Conservation (phyloP, 2,888 invertebrate species). For the Epirrhoe tristata region DNA sequence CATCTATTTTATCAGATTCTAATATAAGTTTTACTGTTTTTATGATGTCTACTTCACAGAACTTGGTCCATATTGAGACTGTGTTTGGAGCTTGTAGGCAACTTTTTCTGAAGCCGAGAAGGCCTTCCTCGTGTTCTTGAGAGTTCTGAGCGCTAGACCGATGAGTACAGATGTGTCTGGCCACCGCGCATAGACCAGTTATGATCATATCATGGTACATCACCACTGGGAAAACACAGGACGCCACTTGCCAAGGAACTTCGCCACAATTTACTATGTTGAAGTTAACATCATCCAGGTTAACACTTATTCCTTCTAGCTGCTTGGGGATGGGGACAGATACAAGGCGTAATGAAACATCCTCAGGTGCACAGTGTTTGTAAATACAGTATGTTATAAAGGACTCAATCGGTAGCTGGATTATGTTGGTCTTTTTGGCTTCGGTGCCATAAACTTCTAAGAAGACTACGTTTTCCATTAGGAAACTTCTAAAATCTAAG, state of each 20-base stretch:
- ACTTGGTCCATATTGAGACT: constrained; percentile 95
- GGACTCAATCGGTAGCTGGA: constrained; percentile 85
- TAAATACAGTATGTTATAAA: constrained; percentile 86
- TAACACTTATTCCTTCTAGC: constrained; percentile 48
- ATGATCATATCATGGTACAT: constrained; percentile 86
- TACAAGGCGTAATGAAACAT: constrained; percentile 74
- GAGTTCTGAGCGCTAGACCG: constrained; percentile 45
- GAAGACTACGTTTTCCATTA: constrained; percentile 61
- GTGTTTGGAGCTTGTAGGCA: constrained; percentile 94
- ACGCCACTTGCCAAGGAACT: constrained; percentile 78
- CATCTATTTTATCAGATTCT: constrained; percentile 45
- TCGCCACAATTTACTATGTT: constrained; percentile 57
- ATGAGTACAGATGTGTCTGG: constrained; percentile 69
- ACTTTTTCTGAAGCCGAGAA: constrained; percentile 92
- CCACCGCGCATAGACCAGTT: constrained; percentile 92
- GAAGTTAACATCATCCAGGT: constrained; percentile 57
- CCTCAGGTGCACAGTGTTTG: constrained; percentile 83
- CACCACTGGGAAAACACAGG: constrained; percentile 88
- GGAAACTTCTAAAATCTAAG: not conserved
- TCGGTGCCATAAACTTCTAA: constrained; percentile 59
- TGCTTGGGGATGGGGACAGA: constrained; percentile 51
- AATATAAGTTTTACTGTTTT: constrained; percentile 82
- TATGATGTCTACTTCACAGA: constrained; percentile 94
- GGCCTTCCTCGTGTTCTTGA: constrained; percentile 73
- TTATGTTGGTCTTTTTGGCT: constrained; percentile 44